Conservation (phyloP, 1,140 invertebrate species). For the Zaprionus lachaisei region DNA sequence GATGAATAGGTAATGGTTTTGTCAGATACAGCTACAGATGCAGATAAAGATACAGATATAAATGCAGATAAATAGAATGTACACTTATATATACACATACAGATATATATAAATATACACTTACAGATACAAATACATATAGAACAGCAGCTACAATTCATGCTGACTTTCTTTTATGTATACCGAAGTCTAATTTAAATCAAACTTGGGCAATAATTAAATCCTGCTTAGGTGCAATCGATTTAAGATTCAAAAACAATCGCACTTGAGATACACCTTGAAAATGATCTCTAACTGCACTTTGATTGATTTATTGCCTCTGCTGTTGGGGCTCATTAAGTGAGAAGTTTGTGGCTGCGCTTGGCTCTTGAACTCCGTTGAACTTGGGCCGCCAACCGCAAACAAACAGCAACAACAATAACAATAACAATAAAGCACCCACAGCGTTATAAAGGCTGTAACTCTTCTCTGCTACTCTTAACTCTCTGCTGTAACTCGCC, state of each 20-base stretch:
- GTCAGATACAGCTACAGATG: neutral
- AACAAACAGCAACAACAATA: slow-evolving; percentile 45
- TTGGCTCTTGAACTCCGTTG: slow-evolving; percentile 69
- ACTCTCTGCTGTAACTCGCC: neutral
- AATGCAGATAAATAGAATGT: no score
- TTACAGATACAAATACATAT: neutral
- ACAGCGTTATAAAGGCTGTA: slow-evolving; percentile 32
- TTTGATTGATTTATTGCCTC: slow-evolving; percentile 69
- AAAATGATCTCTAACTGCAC: slow-evolving; percentile 58
- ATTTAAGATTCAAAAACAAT: slow-evolving; percentile 7
- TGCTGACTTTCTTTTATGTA: neutral
- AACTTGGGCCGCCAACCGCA: slow-evolving; percentile 71
- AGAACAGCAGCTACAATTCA: neutral
- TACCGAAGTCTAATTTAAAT: neutral
- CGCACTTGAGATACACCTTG: neutral
- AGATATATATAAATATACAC: no score
- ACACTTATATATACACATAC: neutral
- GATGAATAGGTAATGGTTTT: slow-evolving; percentile 15
- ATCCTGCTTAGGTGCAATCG: slow-evolving; percentile 7
- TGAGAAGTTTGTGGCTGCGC: slow-evolving; percentile 65
- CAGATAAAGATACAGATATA: neutral
- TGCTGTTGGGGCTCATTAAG: slow-evolving; percentile 36
- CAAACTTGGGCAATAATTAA: neutral
- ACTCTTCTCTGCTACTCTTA: slow-evolving; percentile 8
- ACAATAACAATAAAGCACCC: slow-evolving; percentile 44